phyloP scores from a whole-genome alignment of 92 coral and sea anemone species.

The Parazoanthus darwini region DNA sequence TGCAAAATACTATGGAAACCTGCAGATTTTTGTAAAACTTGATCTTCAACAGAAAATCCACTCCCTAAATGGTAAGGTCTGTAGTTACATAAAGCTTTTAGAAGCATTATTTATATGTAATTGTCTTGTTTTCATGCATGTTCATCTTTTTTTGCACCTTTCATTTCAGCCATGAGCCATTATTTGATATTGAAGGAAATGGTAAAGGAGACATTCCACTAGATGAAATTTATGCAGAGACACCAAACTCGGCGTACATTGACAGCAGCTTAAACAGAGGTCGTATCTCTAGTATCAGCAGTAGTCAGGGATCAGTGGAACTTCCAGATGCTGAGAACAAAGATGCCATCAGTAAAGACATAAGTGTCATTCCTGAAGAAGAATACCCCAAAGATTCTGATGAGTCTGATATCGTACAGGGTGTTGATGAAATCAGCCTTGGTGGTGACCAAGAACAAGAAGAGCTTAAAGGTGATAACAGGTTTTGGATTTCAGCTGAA shows the following conservation, averaged over 20 bases:
- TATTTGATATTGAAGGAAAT: slow-evolving; percentile 70
- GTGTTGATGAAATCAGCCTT: slow-evolving; percentile 43
- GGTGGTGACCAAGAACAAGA: slow-evolving; percentile 49
- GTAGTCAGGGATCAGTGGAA: slow-evolving; percentile 72
- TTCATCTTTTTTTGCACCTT: neutral
- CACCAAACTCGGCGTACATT: slow-evolving; percentile 22
- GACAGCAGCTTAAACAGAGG: slow-evolving; percentile 51
- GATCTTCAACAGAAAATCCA: too few relatives aligned
- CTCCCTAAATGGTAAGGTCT: too few relatives aligned
- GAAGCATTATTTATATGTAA: too few relatives aligned
- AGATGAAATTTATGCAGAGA: slow-evolving; percentile 68
- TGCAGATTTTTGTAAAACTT: too few relatives aligned
- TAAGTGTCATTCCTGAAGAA: slow-evolving; percentile 28
- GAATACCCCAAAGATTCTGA: slow-evolving; percentile 35
- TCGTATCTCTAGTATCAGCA: slow-evolving; percentile 69
- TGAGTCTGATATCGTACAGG: slow-evolving; percentile 30
- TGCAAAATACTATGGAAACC: too few relatives aligned
- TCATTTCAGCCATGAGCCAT: slow-evolving; percentile 71
- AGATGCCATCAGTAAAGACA: slow-evolving; percentile 22
- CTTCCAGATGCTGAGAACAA: slow-evolving; percentile 33
- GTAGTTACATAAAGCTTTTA: neutral
- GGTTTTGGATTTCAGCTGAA: neutral
- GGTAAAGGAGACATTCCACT: slow-evolving; percentile 75
- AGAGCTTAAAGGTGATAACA: slow-evolving; percentile 50
- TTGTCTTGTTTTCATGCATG: neutral